These are phyloP conservation scores for Tympanuchus pallidicinctus DNA, from an alignment of 2,113 vertebrate genomes.

Conservation along the genomic window DNA sequence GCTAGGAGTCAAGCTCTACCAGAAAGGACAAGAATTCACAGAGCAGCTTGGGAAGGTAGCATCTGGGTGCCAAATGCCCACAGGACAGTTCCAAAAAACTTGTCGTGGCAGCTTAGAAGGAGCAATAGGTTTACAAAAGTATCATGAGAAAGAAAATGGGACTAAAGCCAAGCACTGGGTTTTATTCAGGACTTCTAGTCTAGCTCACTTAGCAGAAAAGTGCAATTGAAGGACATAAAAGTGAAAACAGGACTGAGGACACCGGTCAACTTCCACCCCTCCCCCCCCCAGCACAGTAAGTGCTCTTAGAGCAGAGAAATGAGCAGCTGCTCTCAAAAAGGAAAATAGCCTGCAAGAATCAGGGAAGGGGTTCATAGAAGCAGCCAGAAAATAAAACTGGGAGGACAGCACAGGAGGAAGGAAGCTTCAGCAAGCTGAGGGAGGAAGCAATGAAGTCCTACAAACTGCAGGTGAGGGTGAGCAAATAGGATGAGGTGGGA, in stretches of 20 bases:
- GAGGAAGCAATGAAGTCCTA: background rate
- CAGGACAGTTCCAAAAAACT: background rate
- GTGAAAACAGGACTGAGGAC: background rate
- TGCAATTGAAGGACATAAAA: background rate
- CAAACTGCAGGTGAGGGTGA: background rate
- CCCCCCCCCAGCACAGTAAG: background rate
- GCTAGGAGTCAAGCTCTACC: background rate
- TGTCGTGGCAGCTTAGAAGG: background rate
- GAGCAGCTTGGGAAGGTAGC: background rate
- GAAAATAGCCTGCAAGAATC: background rate
- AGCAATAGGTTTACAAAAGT: accelerated
- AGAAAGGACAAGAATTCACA: background rate
- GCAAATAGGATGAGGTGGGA: background rate
- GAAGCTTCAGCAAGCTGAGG: background rate
- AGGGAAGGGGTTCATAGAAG: background rate
- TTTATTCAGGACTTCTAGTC: background rate
- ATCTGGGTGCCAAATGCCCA: background rate
- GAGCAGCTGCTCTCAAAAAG: background rate
- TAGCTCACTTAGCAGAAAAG: background rate
- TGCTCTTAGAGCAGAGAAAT: accelerated
- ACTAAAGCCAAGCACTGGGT: background rate
- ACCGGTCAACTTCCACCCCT: background rate
- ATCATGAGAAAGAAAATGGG: background rate
- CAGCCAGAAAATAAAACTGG: background rate
- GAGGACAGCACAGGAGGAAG: background rate